Conservation (phyloP, 2,797 vertebrate species). For the Cryptoblepharus egeriae region DNA sequence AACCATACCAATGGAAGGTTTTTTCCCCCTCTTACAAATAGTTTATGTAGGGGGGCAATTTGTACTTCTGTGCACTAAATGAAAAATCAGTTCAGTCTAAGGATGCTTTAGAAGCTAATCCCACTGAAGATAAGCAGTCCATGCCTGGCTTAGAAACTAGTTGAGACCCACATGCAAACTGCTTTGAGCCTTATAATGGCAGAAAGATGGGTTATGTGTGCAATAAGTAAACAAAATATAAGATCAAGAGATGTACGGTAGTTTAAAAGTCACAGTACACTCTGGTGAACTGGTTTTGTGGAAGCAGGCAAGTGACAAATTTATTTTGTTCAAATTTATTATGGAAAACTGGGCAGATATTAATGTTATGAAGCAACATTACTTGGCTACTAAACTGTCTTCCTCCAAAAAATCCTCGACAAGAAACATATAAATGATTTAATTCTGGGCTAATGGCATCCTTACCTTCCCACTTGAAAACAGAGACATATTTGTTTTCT, state of each 20-base stretch:
- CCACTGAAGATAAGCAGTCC: not conserved
- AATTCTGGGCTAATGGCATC: not conserved
- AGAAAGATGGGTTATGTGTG: not conserved
- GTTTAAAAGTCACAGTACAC: not conserved
- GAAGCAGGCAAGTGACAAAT: not conserved
- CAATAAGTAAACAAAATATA: not conserved
- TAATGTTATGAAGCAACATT: not conserved
- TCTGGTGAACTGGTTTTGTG: not conserved
- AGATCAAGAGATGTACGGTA: not conserved
- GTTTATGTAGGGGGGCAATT: no score
- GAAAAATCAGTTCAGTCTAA: no score
- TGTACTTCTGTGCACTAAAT: no score
- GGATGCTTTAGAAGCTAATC: not conserved
- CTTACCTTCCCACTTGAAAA: not conserved
- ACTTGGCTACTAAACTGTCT: not conserved
- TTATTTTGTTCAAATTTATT: not conserved
- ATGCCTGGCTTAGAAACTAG: not conserved
- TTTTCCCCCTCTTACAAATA: no score
- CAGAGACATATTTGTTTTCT: not conserved
- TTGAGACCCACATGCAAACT: not conserved
- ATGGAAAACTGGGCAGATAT: not conserved
- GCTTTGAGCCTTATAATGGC: not conserved
- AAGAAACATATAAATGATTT: not conserved
- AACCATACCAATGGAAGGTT: no score
- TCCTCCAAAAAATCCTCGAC: not conserved